Evolutionary conservation across 2,113 vertebrate species (phyloP).

Genomic region (Lethenteron reissneri): DNA sequence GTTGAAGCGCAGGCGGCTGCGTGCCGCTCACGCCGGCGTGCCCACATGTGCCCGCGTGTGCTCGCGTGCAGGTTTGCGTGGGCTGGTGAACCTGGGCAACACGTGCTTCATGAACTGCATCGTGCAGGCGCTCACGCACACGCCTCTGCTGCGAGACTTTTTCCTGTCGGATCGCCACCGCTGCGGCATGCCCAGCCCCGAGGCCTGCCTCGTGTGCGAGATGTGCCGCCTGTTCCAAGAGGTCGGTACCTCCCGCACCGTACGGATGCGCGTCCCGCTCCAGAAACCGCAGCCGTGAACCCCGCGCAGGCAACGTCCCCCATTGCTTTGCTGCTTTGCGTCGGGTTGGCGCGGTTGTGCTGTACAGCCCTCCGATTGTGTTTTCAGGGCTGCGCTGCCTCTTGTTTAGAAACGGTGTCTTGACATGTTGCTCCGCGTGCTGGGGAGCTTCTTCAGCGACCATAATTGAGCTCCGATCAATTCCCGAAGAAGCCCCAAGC

Average conservation of each 20-base stretch:
- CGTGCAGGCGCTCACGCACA: conserved; percentile 90
- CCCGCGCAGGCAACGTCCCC: too few species aligned
- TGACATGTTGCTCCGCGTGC: too few species aligned
- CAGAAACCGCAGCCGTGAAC: too few species aligned
- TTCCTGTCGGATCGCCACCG: conserved; percentile 93
- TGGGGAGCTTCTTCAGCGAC: too few species aligned
- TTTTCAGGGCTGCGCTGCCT: too few species aligned
- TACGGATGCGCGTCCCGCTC: too few species aligned
- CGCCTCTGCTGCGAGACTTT: conserved; percentile 82
- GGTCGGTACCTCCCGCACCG: conserved; percentile 22
- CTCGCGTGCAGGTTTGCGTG: conserved; percentile 50
- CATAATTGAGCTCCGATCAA: too few species aligned
- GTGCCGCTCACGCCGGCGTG: conserved; percentile 7
- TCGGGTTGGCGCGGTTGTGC: too few species aligned
- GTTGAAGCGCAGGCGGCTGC: conserved; percentile 15
- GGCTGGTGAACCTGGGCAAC: conserved; percentile 91
- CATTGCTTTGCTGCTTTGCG: too few species aligned
- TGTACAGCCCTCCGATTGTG: too few species aligned
- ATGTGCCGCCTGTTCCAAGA: conserved; percentile 96
- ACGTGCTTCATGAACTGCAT: conserved; percentile 99
- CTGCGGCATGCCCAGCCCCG: conserved; percentile 91
- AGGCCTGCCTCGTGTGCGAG: conserved; percentile 94
- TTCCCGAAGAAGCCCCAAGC: too few species aligned
- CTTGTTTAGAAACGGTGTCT: too few species aligned
- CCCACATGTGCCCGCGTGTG: background rate